Evolutionary conservation across 2,888 invertebrate species (phyloP).

Genomic region (Drosophila vallismaia): DNA sequence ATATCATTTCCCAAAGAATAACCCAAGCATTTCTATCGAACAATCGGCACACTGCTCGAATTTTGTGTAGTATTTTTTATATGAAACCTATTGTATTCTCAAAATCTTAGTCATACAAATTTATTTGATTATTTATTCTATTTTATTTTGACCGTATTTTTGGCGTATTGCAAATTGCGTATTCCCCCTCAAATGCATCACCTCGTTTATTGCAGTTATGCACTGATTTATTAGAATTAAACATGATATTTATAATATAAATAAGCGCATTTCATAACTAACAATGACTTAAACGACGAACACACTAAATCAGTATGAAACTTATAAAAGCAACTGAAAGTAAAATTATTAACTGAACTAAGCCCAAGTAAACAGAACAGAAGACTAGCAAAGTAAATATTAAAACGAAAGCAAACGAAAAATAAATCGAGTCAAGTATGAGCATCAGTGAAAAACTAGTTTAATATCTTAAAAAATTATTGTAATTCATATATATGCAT

Average conservation of each 20-base stretch:
- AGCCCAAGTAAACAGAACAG: conserved; percentile 46
- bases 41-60: conserved; percentile 51
- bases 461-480: conserved; percentile 72
- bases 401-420: conserved; percentile 15
- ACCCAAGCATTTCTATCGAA: conserved; percentile 27
- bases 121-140: conserved; percentile 44
- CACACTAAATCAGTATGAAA: conserved; percentile 58
- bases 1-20: conserved; percentile 42
- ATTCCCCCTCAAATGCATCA: conserved; percentile 2
- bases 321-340: conserved; percentile 35
- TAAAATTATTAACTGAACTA: conserved; percentile 63
- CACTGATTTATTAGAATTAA: conserved; percentile 47
- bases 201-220: conserved; percentile 58
- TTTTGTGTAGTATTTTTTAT: conserved; percentile 52
- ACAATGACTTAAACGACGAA: conserved; percentile 73
- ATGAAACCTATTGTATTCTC: conserved; percentile 43
- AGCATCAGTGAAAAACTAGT: conserved; percentile 69
- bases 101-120: conserved; percentile 30
- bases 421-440: conserved; percentile 71
- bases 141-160: conserved; percentile 17
- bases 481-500: conserved; percentile 34
- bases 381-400: conserved; percentile 70
- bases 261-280: conserved; percentile 55
- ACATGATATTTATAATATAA: conserved; percentile 42
- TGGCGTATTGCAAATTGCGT: conserved; percentile 2